Base-by-base conservation (phyloP, 2,113 vertebrate genomes). In the Numenius arquata region DNA sequence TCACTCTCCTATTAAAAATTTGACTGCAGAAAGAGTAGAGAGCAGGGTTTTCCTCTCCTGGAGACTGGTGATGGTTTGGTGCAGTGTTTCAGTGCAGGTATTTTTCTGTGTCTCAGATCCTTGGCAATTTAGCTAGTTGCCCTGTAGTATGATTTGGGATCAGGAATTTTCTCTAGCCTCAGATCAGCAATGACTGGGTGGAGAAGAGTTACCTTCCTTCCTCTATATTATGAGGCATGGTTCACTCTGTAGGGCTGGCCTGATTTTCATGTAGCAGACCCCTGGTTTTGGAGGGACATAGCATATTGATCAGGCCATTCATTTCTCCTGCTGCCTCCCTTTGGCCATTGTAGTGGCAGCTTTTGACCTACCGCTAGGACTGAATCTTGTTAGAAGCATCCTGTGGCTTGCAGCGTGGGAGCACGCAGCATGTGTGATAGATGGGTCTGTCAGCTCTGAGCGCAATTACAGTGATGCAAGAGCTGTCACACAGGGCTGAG, bases 341-440 rank as follows among this genome's bases (percentile, higher is more conserved):
- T 2, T 20, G 25, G 36, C 21, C 58, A n/a, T n/a, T n/a, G 9
- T 17, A 63, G 38, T 6, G 34, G 34, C 41, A 78, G 23, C 19
- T 53, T 74, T 63, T 47, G 58, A 36, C 45, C 34, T 85, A 70
- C 71, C 5, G 1, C 53, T 62, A 14, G 45, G 45, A n/a, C 7
- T 36, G 58, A 89, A 26, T 55, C 52, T 48, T 56, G 25, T 52
- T 43, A 62, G 38, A 78, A 67, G 12, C 30, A 23, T 80, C 50
- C n/a, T n/a, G 12, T 6, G 2, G 9, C 34, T 62, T 81, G 36
- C 62, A 71, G 56, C 2, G 1, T 29, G 66, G 56, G 75, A 68
- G 29, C 45, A 19, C 0, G 4, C 43, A 59, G 48, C 23, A 8
- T 6, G 45, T 0, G 1, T 43, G 56, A 63, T 0, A 3, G 5